Evolutionary conservation across 1,140 invertebrate genomes (phyloP), one percentile per base, ranked within the genome.

Genomic region (Drosophila tristis): DNA sequence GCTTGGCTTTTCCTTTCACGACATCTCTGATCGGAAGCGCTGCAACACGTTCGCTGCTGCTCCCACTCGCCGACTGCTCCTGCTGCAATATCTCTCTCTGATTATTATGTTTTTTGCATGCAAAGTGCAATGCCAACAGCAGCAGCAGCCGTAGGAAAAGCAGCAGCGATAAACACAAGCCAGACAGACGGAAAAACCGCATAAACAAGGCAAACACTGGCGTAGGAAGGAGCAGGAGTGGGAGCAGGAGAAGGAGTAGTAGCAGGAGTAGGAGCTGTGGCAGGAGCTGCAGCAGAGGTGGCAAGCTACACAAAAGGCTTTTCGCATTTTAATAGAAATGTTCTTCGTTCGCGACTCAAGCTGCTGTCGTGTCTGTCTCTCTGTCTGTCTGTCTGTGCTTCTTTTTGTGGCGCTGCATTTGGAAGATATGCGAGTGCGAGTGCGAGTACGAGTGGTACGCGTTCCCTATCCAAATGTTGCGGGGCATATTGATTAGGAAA

Each of bases 261-360:
- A 1, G 15, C 11, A 31, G 25, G 2, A 35, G 15, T 8, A 23
- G 43, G 39, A 26, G 48, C 16, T 16, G 16, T 16, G 16, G 16
- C 26, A 53, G 62, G 72, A 25, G 23, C 23, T 25, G 71, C 55
- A 70, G 44, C 64, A 70, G 58, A 48, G 73, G 68, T 39, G 35
- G 35, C 4, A 39, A 9, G 35, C 35, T 39, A 74, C 82, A 70
- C 78, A 82, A 87, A 86, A 82, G 84, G 82, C 82, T 89, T 86
- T 86, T 89, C 78, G 82, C 84, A 87, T 87, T 87, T 89, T 89
- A 89, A 87, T 87, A 84, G 84, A 87, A 87, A 87, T 84, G 78
- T 87, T 80, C 72, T 73, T 54, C 80, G 75, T 84, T 76, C 63
- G 68, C 29, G 63, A 53, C 54, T 43, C 23, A 55, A 48, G 45